Base-by-base conservation (phyloP, 2,888 invertebrate genomes). In the Osedax fenrisi region DNA sequence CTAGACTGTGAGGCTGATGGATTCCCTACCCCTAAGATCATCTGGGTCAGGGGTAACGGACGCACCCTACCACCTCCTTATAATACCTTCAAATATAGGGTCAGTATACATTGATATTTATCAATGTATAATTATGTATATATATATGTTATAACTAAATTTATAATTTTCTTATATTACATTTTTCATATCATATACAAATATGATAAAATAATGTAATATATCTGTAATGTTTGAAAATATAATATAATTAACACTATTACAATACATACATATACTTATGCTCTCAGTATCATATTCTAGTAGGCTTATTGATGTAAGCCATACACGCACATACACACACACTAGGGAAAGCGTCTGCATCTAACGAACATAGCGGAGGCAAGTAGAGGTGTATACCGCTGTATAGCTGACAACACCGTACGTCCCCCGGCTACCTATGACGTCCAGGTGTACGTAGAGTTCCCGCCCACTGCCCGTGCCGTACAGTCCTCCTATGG, bases 371-470 rank as follows among this genome's bases (percentile, higher is more conserved):
- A 80, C 72, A 77, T 83, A 10, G 76, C 76, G 0, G 79, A 78
- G 56, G 74, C 77, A 0, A 80, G 82, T 70, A 78, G 82, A 26
- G 84, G 84, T 0, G 79, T 83, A 21, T 84, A 83, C 76, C 79
- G 83, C 1, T 84, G 84, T 78, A 80, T 82, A 1, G 84, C 84
- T 5, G 83, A 84, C 78, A 84, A 84, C 77, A 81, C 82, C 76
- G 83, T 84, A 25, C 78, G 81, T 17, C 83, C 83, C 0, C 82
- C 83, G 21, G 84, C 81, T 25, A 79, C 79, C 26, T 81, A 81
- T 73, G 81, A 83, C 68, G 81, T 81, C 1, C 79, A 80, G 24
- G 78, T 84, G 21, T 80, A 80, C 5, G 80, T 84, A 0, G 80
- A 81, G 76, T 82, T 81, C 76, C 76, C 77, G 27, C 84, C 84